Evolutionary conservation across 2,113 vertebrate species (phyloP).

Genomic region (Sapajus apella): DNA sequence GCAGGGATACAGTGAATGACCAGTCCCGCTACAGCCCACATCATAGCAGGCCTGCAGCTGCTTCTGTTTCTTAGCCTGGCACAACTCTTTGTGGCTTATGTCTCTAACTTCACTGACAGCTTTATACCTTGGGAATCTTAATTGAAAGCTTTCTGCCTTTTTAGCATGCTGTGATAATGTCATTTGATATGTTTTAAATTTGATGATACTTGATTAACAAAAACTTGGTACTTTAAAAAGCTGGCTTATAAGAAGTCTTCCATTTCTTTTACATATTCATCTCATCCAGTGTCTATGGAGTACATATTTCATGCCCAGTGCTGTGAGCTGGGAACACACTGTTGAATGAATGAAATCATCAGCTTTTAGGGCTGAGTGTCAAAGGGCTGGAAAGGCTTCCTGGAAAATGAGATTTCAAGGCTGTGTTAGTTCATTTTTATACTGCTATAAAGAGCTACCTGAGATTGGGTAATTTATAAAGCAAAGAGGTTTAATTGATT

Average conservation of each 20-base stretch:
- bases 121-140: not conserved
- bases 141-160: not conserved
- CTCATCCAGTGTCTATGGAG: not conserved
- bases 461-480: no score
- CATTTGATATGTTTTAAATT: not conserved
- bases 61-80: not conserved
- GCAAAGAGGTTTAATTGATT: no score
- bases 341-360: not conserved
- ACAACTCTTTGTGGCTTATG: not conserved
- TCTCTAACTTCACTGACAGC: not conserved
- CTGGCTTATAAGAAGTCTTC: not conserved
- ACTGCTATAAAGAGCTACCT: no score
- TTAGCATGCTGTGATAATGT: not conserved
- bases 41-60: not conserved
- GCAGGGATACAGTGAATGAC: fast-evolving
- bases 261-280: not conserved
- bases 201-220: not conserved
- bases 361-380: not conserved
- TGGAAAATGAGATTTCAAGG: not conserved
- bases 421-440: no score
- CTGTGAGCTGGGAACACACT: not conserved
- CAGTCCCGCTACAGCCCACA: not conserved
- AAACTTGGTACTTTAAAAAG: not conserved
- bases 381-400: not conserved
- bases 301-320: fast-evolving